A percentile compares a stretch with the other conserved stretches of the same genome.
Conservation (phyloP, 1,140 invertebrate species). For the Melanaphis sacchari region DNA sequence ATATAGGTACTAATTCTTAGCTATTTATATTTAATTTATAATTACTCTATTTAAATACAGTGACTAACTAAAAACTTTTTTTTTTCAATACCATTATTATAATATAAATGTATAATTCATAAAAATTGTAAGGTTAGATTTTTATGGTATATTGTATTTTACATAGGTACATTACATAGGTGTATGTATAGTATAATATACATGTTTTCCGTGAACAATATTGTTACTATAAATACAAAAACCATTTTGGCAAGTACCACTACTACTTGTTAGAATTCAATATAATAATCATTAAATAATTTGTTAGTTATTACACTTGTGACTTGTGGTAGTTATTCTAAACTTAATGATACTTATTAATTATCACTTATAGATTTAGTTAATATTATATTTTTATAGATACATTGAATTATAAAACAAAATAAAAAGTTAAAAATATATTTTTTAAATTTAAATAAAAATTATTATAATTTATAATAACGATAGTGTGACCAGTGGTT, state of each 20-base stretch:
- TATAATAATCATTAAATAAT: slow-evolving; percentile 12
- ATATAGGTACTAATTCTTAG: neutral
- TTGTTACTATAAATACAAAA: slow-evolving; percentile 4
- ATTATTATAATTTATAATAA: neutral
- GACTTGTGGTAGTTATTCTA: neutral
- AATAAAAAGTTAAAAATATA: neutral
- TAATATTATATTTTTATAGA: neutral
- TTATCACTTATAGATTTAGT: neutral
- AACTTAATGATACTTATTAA: neutral
- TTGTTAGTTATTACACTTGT: neutral
- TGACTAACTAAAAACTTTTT: neutral
- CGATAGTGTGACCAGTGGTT: neutral
- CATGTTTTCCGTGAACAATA: neutral
- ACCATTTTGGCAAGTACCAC: neutral
- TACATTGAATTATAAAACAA: neutral
- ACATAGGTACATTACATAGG: neutral
- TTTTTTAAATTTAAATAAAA: no score
- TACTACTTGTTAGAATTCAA: neutral
- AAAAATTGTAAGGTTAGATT: no score
- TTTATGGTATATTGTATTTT: neutral
- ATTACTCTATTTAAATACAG: neutral
- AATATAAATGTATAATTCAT: no score
- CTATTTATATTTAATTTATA: neutral
- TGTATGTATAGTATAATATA: no score
- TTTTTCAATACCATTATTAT: neutral